Percentiles rank a stretch among this genome's conserved stretches.
phyloP scores from a whole-genome alignment of 2,797 vertebrate genomes.

The Enteromius radiatus region DNA sequence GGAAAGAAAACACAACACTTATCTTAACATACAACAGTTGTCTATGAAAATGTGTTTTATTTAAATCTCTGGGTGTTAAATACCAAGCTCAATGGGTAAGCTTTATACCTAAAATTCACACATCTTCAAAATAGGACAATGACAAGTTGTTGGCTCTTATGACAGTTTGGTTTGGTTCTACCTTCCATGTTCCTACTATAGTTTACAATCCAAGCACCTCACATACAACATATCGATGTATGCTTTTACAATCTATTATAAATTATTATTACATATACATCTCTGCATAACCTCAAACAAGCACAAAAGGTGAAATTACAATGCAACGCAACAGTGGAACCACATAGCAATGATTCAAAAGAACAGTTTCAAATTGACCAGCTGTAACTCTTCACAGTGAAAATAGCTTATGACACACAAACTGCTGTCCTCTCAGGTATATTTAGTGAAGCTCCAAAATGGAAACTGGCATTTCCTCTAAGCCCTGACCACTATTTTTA shows the following conservation, averaged over 20 bases:
- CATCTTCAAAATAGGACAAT: slow-evolving; percentile 47
- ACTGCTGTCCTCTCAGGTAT: not conserved
- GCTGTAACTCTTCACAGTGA: slow-evolving; percentile 26
- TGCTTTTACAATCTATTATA: slow-evolving; percentile 45
- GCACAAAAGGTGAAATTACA: slow-evolving; percentile 46
- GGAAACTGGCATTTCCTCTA: not conserved
- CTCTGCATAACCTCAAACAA: slow-evolving; percentile 37
- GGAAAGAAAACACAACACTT: slow-evolving; percentile 55
- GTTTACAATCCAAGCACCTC: slow-evolving; percentile 53
- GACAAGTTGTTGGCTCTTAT: slow-evolving; percentile 35
- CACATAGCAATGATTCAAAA: slow-evolving; percentile 36
- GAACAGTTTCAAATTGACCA: slow-evolving; percentile 48
- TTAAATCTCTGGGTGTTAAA: slow-evolving; percentile 54
- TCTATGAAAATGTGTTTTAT: slow-evolving; percentile 63
- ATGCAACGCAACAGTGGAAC: slow-evolving; percentile 51
- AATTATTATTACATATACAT: slow-evolving; percentile 45
- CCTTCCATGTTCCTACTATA: slow-evolving; percentile 34
- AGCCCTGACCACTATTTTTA: not conserved
- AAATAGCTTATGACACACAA: not conserved
- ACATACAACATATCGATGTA: slow-evolving; percentile 46
- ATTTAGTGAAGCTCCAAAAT: not conserved
- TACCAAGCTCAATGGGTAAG: slow-evolving; percentile 43
- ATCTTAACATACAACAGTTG: slow-evolving; percentile 51
- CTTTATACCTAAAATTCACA: slow-evolving; percentile 54
- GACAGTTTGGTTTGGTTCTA: slow-evolving; percentile 54